phyloP scores from a whole-genome alignment of 2,888 invertebrate genomes.

The Eulithis testata region DNA sequence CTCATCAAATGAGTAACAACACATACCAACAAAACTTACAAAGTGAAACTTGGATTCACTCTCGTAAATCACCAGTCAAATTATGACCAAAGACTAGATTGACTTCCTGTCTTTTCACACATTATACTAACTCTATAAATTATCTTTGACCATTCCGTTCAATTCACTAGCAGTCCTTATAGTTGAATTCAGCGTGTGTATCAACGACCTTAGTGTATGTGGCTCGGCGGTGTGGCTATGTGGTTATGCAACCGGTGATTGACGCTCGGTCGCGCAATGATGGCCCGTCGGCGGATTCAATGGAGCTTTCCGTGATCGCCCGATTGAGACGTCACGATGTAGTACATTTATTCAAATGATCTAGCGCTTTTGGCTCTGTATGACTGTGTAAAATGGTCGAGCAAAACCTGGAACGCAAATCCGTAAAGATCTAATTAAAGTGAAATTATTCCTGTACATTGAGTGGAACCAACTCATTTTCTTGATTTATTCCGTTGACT shows the following conservation, averaged over 20 bases:
- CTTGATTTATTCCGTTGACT: not conserved
- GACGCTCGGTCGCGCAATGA: slow-evolving; percentile 69
- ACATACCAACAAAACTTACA: too few relatives aligned
- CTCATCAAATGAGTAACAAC: too few relatives aligned
- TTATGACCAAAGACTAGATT: too few relatives aligned
- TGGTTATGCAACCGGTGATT: slow-evolving; percentile 72
- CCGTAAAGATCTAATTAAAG: not conserved
- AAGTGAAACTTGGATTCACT: too few relatives aligned
- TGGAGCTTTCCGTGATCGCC: slow-evolving; percentile 70
- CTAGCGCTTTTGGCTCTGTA: slow-evolving; percentile 31
- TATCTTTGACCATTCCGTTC: too few relatives aligned
- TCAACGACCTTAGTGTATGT: slow-evolving; percentile 1
- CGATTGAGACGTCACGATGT: slow-evolving; percentile 72
- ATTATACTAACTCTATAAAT: not conserved
- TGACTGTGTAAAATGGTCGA: slow-evolving; percentile 13
- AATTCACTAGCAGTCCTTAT: not conserved
- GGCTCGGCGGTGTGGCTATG: slow-evolving; percentile 12
- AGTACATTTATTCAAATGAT: slow-evolving; percentile 54
- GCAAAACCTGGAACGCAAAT: not conserved
- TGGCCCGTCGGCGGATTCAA: slow-evolving; percentile 68
- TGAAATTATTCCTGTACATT: not conserved
- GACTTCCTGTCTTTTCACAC: not conserved
- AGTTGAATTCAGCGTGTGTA: slow-evolving; percentile 2
- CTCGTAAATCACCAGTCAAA: too few relatives aligned
- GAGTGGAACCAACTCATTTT: too few relatives aligned